These are phyloP conservation scores for Lordiphosa stackelbergi DNA, from an alignment of 1,140 invertebrate genomes.

Conservation along the genomic window DNA sequence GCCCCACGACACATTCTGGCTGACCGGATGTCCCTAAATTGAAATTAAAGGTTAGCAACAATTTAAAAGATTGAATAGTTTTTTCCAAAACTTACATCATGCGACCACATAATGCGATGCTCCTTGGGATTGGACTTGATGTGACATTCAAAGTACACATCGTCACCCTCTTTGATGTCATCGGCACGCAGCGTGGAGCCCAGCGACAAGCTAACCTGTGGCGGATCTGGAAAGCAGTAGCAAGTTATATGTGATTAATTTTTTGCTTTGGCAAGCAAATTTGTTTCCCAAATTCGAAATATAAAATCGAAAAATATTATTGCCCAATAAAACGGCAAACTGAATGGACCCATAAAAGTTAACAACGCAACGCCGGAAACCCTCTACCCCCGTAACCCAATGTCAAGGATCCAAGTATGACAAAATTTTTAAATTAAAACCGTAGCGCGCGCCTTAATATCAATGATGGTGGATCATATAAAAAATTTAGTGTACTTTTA, in stretches of 20 bases:
- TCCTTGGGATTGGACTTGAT: conserved; percentile 90
- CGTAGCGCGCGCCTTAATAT: conserved; percentile 41
- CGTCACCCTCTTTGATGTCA: conserved; percentile 93
- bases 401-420: conserved; percentile 44
- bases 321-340: conserved; percentile 61
- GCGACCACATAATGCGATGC: conserved; percentile 90
- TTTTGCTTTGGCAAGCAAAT: conserved; percentile 7
- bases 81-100: conserved; percentile 84
- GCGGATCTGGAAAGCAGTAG: conserved; percentile 84
- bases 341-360: conserved; percentile 59
- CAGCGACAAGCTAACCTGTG: conserved; percentile 88
- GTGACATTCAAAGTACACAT: conserved; percentile 95
- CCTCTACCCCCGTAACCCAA: neutral
- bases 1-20: conserved; percentile 89
- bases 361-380: conserved; percentile 55
- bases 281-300: conserved; percentile 18
- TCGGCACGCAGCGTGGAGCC: conserved; percentile 90
- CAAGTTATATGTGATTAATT: neutral
- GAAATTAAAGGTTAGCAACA: conserved; percentile 13
- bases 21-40: conserved; percentile 85
- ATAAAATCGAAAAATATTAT: conserved; percentile 73
- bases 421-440: conserved; percentile 73
- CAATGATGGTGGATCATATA: conserved; percentile 71
- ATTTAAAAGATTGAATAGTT: conserved; percentile 2
- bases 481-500: conserved; percentile 66